Evolutionary conservation across 2,113 vertebrate species (phyloP), one percentile per base, ranked within the genome.

Genomic region (Oreotrochilus melanogaster): DNA sequence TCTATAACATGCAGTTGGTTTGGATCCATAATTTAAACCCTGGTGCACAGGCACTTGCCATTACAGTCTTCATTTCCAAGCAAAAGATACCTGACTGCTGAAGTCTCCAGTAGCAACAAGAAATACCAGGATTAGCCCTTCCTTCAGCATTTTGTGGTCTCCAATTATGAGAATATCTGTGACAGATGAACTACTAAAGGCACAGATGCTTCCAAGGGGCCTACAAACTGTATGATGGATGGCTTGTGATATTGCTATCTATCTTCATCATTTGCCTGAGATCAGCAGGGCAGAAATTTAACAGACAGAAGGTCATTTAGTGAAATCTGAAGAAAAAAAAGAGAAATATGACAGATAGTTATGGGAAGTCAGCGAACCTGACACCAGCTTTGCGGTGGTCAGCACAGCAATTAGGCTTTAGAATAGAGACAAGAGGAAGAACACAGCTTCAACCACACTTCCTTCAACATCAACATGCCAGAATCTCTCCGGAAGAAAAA

Each of bases 221-320:
- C 84, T 92, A 92, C 69, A 81, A 95, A 82, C 57, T n/a, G 27
- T 43, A 76, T 95, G 97, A 97, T 75, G 66, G 67, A 97, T 92
- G 64, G 58, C 24, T 69, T 82, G 30, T 86, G 60, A 95, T 95
- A 94, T 12, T 83, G 74, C 39, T 80, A 91, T 96, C 73, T 92
- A 61, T 97, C 91, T 86, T 94, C 92, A 96, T 95, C 88, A 91
- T 86, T 95, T 95, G 75, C 62, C 83, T 53, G 78, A 96, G 91
- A 97, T 95, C 93, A 96, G 71, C 43, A 88, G 93, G 89, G 67
- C 88, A 97, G 69, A 92, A 96, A 73, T 56, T 33, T 91, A 96
- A 93, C 79, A 96, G 94, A 91, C 65, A 88, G 67, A 97, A 96
- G 93, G 93, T 94, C 94, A 88, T 93, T 86, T 86, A 94, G 45